Evolutionary conservation across 2,888 invertebrate species (phyloP).

Genomic region (Cerastoderma edule): DNA sequence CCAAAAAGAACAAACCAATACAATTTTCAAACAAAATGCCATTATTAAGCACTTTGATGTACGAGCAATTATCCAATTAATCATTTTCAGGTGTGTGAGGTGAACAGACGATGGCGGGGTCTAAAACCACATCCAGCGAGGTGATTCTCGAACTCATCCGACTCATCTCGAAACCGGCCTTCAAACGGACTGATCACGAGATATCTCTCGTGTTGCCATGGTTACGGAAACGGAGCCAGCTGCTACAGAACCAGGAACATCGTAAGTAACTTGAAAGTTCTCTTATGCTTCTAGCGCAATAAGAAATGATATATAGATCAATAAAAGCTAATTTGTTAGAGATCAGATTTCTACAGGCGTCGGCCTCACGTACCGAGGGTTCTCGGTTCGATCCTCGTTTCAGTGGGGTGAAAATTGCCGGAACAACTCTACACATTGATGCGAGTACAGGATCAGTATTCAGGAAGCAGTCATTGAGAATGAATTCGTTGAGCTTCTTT

Average conservation of each 20-base stretch:
- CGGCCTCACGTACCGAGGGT: background rate
- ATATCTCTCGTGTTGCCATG: conserved; percentile 73
- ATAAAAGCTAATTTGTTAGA: background rate
- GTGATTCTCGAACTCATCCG: conserved; percentile 64
- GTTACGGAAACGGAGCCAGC: conserved; percentile 71
- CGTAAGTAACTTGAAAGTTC: conserved; percentile 53
- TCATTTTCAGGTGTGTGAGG: too few relatives aligned
- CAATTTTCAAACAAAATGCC: background rate
- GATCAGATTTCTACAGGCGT: too few relatives aligned
- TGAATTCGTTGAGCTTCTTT: too few relatives aligned
- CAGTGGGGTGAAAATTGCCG: background rate
- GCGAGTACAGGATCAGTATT: background rate
- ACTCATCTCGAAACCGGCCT: conserved; percentile 69
- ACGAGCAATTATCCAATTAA: background rate
- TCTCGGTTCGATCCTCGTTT: background rate
- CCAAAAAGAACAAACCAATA: background rate
- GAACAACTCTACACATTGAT: background rate
- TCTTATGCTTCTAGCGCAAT: background rate
- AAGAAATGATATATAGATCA: background rate
- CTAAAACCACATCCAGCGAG: conserved; percentile 46
- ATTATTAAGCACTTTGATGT: background rate
- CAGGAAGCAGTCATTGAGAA: too few relatives aligned
- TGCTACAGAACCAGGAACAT: conserved; percentile 66
- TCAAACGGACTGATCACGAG: conserved; percentile 62
- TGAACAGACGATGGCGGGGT: conserved; percentile 1